Evolutionary conservation across 1,140 invertebrate species (phyloP).

Genomic region (Neodiprion fabricii): DNA sequence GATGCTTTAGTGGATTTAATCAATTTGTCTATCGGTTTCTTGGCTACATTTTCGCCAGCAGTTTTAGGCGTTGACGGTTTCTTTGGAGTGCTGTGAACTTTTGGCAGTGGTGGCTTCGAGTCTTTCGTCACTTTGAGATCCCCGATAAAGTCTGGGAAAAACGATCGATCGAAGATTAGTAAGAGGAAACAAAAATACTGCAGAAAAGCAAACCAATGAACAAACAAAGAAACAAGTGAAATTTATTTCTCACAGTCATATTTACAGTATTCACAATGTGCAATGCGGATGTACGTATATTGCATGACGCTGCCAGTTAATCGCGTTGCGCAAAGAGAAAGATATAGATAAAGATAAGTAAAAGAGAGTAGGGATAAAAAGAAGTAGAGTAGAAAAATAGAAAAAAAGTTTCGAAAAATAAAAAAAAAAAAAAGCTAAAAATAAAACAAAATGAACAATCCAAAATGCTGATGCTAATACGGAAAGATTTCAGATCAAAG

Average conservation of each 20-base stretch:
- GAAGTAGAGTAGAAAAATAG: conserved; percentile 10
- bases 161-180: too few relatives aligned
- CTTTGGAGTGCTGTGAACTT: conserved; percentile 60
- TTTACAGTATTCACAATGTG: conserved; percentile 53
- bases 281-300: conserved; percentile 32
- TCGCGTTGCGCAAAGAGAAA: background rate
- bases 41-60: conserved; percentile 38
- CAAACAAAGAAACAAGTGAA: too few relatives aligned
- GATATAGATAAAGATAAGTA: background rate
- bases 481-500: conserved; percentile 5
- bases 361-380: conserved; percentile 20
- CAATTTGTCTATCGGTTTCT: conserved; percentile 54
- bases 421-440: background rate
- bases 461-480: conserved; percentile 17
- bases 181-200: too few relatives aligned
- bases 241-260: background rate
- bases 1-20: conserved; percentile 58
- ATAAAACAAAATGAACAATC: conserved; percentile 24
- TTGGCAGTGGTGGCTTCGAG: conserved; percentile 62
- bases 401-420: conserved; percentile 21
- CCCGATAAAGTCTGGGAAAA: conserved; percentile 44
- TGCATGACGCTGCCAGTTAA: conserved; percentile 26
- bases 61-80: conserved; percentile 52
- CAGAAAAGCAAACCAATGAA: too few relatives aligned
- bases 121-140: conserved; percentile 53